These are phyloP conservation scores for Chlorospingus flavigularis DNA, from an alignment of 2,797 vertebrate species.

Conservation along the genomic window DNA sequence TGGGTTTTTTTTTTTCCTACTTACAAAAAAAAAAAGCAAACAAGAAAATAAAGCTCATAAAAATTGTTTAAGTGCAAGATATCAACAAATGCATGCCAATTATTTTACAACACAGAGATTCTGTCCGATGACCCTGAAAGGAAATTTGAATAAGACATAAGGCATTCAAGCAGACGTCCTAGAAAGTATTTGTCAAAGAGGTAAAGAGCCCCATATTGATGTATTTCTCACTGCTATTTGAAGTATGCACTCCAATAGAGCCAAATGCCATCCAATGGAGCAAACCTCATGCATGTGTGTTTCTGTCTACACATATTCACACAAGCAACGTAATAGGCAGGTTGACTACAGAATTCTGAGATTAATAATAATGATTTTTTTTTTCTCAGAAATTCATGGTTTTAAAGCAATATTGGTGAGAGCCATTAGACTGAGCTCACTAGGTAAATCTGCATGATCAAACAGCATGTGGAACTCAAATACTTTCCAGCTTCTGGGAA, in stretches of 20 bases:
- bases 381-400: not conserved
- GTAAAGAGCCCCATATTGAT: not conserved
- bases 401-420: not conserved
- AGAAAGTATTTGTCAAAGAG: not conserved
- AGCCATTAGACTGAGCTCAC: not conserved
- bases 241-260: not conserved
- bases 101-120: not conserved
- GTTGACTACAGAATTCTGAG: not conserved
- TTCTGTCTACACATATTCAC: not conserved
- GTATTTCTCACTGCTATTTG: not conserved
- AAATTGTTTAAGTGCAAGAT: not conserved
- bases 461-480: not conserved
- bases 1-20: not conserved
- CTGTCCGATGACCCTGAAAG: not conserved
- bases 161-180: not conserved
- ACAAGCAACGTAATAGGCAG: not conserved
- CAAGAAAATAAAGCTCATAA: not conserved
- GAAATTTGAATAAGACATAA: not conserved
- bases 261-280: not conserved
- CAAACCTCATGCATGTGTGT: not conserved
- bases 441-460: not conserved
- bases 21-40: not conserved
- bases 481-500: not conserved
- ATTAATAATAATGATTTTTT: not conserved
- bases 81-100: not conserved